Percentiles rank a stretch among this genome's conserved stretches.
Conservation (phyloP, 2,113 vertebrate genomes). For the Terrapene triunguis region DNA sequence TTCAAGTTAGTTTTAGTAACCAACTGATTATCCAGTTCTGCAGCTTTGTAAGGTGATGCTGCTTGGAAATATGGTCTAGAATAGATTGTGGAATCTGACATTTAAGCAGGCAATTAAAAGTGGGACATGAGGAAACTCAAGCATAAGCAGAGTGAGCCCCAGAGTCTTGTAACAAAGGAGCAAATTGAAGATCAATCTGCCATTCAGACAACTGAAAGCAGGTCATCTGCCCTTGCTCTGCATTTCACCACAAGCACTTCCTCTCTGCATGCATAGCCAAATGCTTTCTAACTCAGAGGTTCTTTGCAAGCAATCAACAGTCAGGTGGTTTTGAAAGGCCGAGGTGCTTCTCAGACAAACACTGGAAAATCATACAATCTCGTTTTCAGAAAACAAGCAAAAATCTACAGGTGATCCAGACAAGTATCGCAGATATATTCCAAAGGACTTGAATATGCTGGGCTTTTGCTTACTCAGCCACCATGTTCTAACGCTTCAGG, state of each 20-base stretch:
- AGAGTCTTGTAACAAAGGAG: constrained; percentile 13
- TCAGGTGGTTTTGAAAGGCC: constrained; percentile 49
- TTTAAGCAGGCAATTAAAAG: neutral
- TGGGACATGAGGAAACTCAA: constrained; percentile 7
- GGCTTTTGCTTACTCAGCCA: neutral
- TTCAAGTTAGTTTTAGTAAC: neutral
- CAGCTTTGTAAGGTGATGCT: neutral
- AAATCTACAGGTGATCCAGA: constrained; percentile 41
- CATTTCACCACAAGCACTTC: neutral
- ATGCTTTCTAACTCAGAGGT: neutral
- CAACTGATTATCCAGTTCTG: neutral
- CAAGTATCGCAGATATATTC: constrained; percentile 6
- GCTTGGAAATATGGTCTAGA: neutral
- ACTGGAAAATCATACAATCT: constrained; percentile 39
- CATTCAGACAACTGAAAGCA: neutral
- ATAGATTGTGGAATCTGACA: neutral
- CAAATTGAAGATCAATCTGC: constrained; percentile 13
- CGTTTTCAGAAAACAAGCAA: constrained; percentile 25
- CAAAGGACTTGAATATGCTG: constrained; percentile 1
- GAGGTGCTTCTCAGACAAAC: constrained; percentile 48
- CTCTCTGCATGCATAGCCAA: neutral
- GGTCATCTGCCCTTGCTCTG: constrained; percentile 45
- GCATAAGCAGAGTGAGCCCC: neutral
- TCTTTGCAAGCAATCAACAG: constrained; percentile 42
- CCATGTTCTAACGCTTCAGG: rapidly evolving